Base-by-base conservation (phyloP, 2,888 invertebrate genomes). In the Clivina fossor region DNA sequence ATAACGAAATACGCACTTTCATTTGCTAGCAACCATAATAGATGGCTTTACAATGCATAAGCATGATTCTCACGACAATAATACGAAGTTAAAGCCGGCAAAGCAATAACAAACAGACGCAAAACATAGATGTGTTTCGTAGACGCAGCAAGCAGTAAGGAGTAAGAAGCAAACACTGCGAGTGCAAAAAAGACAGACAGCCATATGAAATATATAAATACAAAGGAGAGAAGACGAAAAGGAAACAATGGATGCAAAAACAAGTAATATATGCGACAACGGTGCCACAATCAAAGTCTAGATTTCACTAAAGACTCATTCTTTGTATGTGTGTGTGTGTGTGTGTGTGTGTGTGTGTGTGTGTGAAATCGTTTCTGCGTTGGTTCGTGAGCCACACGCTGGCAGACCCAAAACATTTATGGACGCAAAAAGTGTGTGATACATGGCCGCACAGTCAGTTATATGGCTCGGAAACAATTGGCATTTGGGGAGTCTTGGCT, bases 391-490 rank as follows among this genome's bases (percentile, higher is more conserved):
- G 47, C 22, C 15, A 9, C 33, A 22, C 33, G 22, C 22, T 24
- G 20, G 15, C 35, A 24, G 49, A 49, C 40, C 18, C 49, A 37
- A 49, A 49, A 62, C 58, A 61, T 64, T 62, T 61, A 62, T 61
- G 59, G 61, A 57, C 54, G 49, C 59, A 64, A 63, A 65, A 64
- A 62, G 62, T 59, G 59, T 60, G 55, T 65, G 63, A 62, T 62
- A 58, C 60, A 63, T 64, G 58, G 62, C 62, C 53, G 47, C 58
- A 58, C 54, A 58, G 54, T 58, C 60, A 57, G 60, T 59, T 65
- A 62, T 61, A 63, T 62, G 63, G 62, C 60, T 63, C 60, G 63
- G 62, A 63, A 64, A 61, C 61, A 63, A 63, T 64, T 61, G 61
- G 64, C 61, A 60, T 49, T 49, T 49, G 49, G 37, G 49, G 49